Conservation (phyloP, 2,888 invertebrate genomes). For the Catonia carolina region DNA sequence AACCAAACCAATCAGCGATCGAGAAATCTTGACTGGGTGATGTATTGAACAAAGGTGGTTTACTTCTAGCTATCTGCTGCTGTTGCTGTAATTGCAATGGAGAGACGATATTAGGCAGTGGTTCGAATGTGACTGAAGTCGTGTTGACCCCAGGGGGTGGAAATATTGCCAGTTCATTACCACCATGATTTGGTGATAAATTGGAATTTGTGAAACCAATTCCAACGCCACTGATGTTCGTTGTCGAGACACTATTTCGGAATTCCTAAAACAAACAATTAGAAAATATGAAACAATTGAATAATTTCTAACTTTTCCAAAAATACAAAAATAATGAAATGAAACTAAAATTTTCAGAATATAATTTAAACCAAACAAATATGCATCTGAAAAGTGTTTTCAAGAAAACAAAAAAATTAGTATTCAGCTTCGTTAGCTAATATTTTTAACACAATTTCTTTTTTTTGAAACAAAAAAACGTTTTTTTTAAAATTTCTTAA, state of each 20-base stretch:
- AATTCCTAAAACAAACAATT: constrained; percentile 40
- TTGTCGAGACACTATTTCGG: constrained; percentile 38
- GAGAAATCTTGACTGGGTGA: constrained; percentile 42
- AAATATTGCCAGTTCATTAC: constrained; percentile 44
- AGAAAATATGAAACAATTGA: too few relatives aligned
- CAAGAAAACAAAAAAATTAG: too few relatives aligned
- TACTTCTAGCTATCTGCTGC: constrained; percentile 16
- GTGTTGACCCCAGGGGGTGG: constrained; percentile 37
- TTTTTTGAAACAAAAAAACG: too few relatives aligned
- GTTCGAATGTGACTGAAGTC: constrained; percentile 32
- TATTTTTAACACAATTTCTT: too few relatives aligned
- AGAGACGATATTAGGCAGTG: constrained; percentile 28
- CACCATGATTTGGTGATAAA: constrained; percentile 40
- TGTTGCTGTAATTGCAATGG: constrained; percentile 15
- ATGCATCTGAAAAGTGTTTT: too few relatives aligned
- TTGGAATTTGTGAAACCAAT: constrained; percentile 39
- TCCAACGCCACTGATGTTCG: constrained; percentile 15
- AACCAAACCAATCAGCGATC: constrained; percentile 47
- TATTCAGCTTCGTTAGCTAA: too few relatives aligned
- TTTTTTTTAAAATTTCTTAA: too few relatives aligned
- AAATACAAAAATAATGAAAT: too few relatives aligned
- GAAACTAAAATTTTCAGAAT: too few relatives aligned
- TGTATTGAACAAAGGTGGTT: constrained; percentile 30
- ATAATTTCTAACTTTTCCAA: too few relatives aligned
- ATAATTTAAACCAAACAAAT: too few relatives aligned